A percentile compares a stretch with the other conserved stretches of the same genome.
phyloP scores from a whole-genome alignment of 2,797 vertebrate genomes.

The Enteromius paludinosus region DNA sequence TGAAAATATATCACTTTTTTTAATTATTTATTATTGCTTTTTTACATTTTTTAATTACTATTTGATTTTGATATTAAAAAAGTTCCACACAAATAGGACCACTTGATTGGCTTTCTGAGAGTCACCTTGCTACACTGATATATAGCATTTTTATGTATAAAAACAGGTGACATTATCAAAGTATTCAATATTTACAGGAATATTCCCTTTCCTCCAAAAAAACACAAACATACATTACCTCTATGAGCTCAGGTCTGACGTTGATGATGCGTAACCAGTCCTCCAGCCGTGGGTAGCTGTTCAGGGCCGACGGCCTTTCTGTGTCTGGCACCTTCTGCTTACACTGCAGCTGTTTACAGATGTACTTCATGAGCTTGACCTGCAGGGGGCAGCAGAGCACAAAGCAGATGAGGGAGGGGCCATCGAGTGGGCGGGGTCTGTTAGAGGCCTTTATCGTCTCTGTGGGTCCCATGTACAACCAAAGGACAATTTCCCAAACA shows the following conservation, averaged over 20 bases:
- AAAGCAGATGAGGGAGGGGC: slow-evolving; percentile 63
- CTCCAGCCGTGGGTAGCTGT: slow-evolving; percentile 89
- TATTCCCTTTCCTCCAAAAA: not conserved
- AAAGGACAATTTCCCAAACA: not conserved
- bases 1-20: not conserved
- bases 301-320: slow-evolving; percentile 86
- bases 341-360: slow-evolving; percentile 93
- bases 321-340: slow-evolving; percentile 90
- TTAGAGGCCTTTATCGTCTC: slow-evolving; percentile 12
- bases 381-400: slow-evolving; percentile 77
- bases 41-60: not conserved
- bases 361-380: slow-evolving; percentile 97
- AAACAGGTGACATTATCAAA: not conserved
- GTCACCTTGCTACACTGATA: not conserved
- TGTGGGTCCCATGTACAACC: slow-evolving; percentile 40
- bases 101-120: not conserved
- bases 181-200: not conserved
- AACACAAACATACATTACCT: slow-evolving; percentile 71
- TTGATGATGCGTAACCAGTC: slow-evolving; percentile 96
- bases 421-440: slow-evolving; percentile 40
- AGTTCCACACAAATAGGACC: not conserved
- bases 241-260: slow-evolving; percentile 86
- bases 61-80: not conserved
- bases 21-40: not conserved
- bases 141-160: not conserved